phyloP scores from a whole-genome alignment of 2,888 invertebrate genomes.

The Electrophaes corylata region DNA sequence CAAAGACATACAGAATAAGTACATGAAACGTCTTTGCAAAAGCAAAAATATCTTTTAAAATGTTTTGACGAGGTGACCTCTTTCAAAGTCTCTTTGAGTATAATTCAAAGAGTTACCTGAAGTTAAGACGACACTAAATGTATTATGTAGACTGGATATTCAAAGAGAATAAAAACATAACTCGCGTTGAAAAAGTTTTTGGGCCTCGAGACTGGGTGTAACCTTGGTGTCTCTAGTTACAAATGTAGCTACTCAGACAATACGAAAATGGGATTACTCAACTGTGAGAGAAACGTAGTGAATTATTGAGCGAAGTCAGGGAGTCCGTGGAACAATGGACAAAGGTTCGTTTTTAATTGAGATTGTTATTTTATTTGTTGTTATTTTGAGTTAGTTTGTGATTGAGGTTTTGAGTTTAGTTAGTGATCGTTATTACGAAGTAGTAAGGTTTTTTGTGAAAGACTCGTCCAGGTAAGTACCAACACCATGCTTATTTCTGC shows the following conservation, averaged over 20 bases:
- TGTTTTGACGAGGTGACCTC: constrained; percentile 25
- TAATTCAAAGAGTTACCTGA: constrained; percentile 14
- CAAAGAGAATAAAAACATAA: constrained; percentile 32
- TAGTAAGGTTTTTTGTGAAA: no score
- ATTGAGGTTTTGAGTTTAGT: no score
- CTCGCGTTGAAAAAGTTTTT: constrained; percentile 31
- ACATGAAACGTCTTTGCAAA: constrained; percentile 21
- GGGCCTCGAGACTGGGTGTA: constrained; percentile 12
- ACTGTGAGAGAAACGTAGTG: constrained; percentile 8
- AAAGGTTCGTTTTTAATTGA: no score
- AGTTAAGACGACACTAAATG: constrained; percentile 18
- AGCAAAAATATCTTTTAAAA: constrained; percentile 33
- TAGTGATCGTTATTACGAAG: no score
- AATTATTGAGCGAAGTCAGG: not conserved
- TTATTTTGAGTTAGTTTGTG: no score
- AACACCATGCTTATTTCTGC: no score
- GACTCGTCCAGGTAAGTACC: no score
- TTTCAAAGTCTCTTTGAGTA: constrained; percentile 25
- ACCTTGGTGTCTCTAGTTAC: constrained; percentile 29
- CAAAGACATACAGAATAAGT: constrained; percentile 11
- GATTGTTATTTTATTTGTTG: no score
- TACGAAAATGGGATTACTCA: constrained; percentile 15
- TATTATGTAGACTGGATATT: constrained; percentile 15
- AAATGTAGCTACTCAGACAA: constrained; percentile 23
- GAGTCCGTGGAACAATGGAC: no score